phyloP scores from a whole-genome alignment of 2,888 invertebrate genomes.

The Cephus pulcher region DNA sequence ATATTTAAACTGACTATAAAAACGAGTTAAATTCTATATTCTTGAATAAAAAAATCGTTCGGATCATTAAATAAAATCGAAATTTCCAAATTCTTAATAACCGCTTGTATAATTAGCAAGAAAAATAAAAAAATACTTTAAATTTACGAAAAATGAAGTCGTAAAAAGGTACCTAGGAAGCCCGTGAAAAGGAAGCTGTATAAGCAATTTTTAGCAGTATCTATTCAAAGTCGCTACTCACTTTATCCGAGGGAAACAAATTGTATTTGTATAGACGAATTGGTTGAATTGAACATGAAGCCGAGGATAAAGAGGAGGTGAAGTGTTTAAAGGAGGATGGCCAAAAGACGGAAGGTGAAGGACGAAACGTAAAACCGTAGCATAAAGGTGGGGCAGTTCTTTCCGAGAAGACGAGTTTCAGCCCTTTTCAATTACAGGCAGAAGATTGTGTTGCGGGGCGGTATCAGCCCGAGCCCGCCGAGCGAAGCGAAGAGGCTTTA shows the following conservation, averaged over 20 bases:
- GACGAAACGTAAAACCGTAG: background rate
- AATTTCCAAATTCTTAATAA: no score
- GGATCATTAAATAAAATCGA: no score
- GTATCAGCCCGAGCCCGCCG: constrained; percentile 28
- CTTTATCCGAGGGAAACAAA: background rate
- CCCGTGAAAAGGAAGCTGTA: no score
- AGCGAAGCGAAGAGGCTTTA: constrained; percentile 30
- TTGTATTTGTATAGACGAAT: background rate
- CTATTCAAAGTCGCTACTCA: background rate
- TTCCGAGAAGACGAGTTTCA: constrained; percentile 27
- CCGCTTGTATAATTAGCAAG: no score
- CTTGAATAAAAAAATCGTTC: no score
- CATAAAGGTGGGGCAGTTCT: background rate
- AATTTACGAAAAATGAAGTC: no score
- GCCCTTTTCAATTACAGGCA: constrained; percentile 49
- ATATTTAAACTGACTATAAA: no score
- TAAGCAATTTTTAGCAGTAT: background rate
- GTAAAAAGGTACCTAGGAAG: no score
- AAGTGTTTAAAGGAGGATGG: background rate
- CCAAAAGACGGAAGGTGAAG: no score
- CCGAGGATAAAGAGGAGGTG: background rate
- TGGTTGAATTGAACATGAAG: background rate
- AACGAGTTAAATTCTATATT: no score
- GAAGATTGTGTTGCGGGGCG: constrained; percentile 41
- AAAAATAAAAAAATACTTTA: no score